Conservation (phyloP, 2,888 invertebrate genomes). For the Invenusta paracnida region DNA sequence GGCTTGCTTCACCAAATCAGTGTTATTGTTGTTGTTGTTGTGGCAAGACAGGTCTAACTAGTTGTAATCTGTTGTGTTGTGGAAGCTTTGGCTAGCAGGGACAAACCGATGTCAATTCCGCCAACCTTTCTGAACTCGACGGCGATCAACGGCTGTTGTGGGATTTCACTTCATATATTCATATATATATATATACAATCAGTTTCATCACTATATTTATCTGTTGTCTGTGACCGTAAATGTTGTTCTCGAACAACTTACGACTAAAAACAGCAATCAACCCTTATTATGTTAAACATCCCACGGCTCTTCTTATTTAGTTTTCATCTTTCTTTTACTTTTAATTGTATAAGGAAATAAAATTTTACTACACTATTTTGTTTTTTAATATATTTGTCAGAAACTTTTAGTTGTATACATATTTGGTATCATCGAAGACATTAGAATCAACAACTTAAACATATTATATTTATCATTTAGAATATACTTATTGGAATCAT, state of each 20-base stretch:
- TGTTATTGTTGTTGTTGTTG: neutral
- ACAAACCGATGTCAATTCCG: neutral
- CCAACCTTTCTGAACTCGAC: neutral
- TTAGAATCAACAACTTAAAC: too few relatives aligned
- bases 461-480: too few relatives aligned
- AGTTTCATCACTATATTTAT: slow-evolving; percentile 21
- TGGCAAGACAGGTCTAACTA: neutral
- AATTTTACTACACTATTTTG: neutral
- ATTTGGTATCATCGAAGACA: too few relatives aligned
- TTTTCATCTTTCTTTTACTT: neutral
- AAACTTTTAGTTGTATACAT: too few relatives aligned
- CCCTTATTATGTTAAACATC: neutral
- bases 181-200: neutral
- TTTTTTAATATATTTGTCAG: neutral
- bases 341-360: slow-evolving; percentile 29
- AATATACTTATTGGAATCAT: too few relatives aligned
- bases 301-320: neutral
- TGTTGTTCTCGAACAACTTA: neutral
- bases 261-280: neutral
- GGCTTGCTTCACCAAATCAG: neutral
- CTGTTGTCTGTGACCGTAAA: neutral
- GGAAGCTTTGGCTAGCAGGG: neutral
- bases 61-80: neutral
- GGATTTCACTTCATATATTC: neutral
- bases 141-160: neutral